phyloP scores from a whole-genome alignment of 2,113 vertebrate species.

The Capreolus pygargus region DNA sequence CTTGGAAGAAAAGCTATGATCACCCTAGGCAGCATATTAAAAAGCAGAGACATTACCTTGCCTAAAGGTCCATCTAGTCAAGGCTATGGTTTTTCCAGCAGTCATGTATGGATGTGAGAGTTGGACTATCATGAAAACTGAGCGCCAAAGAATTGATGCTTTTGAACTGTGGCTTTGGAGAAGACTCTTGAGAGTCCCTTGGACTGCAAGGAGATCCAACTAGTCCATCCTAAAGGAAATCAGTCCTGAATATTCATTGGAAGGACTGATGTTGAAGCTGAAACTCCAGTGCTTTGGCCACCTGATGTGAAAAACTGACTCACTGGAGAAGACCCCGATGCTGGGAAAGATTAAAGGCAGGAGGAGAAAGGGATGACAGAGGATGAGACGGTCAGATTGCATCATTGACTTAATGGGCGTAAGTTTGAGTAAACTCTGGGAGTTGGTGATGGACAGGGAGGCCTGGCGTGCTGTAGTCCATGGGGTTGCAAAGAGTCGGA shows the following conservation, averaged over 20 bases:
- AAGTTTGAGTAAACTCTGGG: neutral
- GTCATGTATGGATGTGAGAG: neutral
- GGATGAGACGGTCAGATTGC: neutral
- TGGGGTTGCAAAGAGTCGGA: neutral
- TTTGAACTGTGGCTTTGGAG: neutral
- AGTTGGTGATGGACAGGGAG: neutral
- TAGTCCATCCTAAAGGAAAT: neutral
- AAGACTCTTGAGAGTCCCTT: neutral
- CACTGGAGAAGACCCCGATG: accelerated
- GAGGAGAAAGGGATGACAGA: neutral
- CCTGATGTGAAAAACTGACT: neutral
- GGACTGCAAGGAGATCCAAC: neutral
- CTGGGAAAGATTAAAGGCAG: neutral
- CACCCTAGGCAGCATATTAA: neutral
- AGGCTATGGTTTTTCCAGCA: neutral
- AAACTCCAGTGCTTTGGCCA: neutral
- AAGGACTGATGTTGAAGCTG: neutral
- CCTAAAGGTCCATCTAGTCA: neutral
- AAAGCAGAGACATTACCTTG: neutral
- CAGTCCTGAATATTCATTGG: neutral
- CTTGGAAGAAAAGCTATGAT: neutral
- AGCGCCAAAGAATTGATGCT: neutral
- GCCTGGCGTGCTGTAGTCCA: neutral
- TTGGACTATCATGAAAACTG: neutral
- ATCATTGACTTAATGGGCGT: neutral